Base-by-base conservation (phyloP, 2,113 vertebrate species). In the Sorex fumeus region DNA sequence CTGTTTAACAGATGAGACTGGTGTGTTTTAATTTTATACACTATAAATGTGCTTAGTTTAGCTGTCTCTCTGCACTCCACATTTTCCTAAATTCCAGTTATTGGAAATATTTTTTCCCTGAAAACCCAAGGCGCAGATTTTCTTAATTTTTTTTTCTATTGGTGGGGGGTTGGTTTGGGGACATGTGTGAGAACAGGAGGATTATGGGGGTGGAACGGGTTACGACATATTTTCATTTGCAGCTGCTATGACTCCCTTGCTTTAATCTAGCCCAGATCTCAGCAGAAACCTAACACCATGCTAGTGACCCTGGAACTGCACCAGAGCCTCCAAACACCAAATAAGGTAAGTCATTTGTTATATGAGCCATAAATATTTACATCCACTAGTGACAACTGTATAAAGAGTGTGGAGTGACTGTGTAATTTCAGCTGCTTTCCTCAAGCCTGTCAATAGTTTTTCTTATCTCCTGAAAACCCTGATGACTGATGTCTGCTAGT, bases 341-440 rank as follows among this genome's bases (percentile, higher is more conserved):
- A 96, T 95, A 91, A 97, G 87, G 88, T 87, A 88, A 96, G 83
- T 91, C 76, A 0, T 96, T 98, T 97, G 96, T 94, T 97, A 96
- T 96, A 79, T 88, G 81, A 96, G 92, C 90, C 95, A 95, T 84
- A 97, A 97, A 96, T 97, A 96, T 98, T 98, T 98, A 84, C 77
- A 64, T 95, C 76, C 93, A 87, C 1, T 10, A 67, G 82, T 98
- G 97, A 97, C 95, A 96, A 93, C 96, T 95, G 94, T 74, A 83
- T 23, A 27, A 94, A 93, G 84, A 94, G 92, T 78, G 87, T 96
- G 74, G 79, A 92, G 87, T 88, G 94, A 89, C 84, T 40, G 85
- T 96, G 91, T 93, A 93, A 96, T 95, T 97, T 97, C 95, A 96
- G 93, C 95, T 96, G 92, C 92, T 96, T 1, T 93, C 45, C 82